These are phyloP conservation scores for Anoplophora glabripennis DNA, from an alignment of 1,140 invertebrate genomes.

Conservation along the genomic window DNA sequence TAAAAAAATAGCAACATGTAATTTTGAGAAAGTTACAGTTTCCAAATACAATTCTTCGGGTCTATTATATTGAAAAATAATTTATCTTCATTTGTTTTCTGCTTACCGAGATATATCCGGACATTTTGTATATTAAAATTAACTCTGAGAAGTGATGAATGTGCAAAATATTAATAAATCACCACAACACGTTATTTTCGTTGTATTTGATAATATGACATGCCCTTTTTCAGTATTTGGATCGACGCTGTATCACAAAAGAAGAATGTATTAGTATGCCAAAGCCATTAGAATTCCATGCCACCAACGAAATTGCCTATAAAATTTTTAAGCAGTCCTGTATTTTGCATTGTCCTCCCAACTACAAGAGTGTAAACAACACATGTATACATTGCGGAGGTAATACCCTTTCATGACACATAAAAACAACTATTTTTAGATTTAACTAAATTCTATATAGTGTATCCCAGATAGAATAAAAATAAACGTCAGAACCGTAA, in stretches of 20 bases:
- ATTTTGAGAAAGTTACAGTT: too few species aligned
- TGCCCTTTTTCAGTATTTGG: slow-evolving; percentile 57
- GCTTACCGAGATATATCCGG: too few species aligned
- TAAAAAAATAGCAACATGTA: too few species aligned
- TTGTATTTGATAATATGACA: not conserved
- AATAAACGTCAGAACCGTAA: too few species aligned
- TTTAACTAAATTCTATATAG: not conserved
- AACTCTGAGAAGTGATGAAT: too few species aligned
- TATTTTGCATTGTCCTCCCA: slow-evolving; percentile 71
- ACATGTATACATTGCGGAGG: slow-evolving; percentile 39
- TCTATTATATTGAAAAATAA: too few species aligned
- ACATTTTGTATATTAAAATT: too few species aligned
- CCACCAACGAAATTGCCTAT: slow-evolving; percentile 46
- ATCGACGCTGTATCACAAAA: slow-evolving; percentile 73
- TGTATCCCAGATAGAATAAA: too few species aligned
- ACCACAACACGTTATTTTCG: too few species aligned
- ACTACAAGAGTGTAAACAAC: slow-evolving; percentile 53
- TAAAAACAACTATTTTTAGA: not conserved
- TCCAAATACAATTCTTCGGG: too few species aligned
- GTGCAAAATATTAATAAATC: too few species aligned
- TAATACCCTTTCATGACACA: not conserved
- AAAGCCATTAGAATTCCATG: slow-evolving; percentile 49
- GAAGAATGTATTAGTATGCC: slow-evolving; percentile 65
- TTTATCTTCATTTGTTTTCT: too few species aligned
- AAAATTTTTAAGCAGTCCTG: slow-evolving; percentile 65